These are phyloP conservation scores for Microctonus aethiopoides DNA, from an alignment of 2,888 invertebrate genomes.

Conservation along the genomic window DNA sequence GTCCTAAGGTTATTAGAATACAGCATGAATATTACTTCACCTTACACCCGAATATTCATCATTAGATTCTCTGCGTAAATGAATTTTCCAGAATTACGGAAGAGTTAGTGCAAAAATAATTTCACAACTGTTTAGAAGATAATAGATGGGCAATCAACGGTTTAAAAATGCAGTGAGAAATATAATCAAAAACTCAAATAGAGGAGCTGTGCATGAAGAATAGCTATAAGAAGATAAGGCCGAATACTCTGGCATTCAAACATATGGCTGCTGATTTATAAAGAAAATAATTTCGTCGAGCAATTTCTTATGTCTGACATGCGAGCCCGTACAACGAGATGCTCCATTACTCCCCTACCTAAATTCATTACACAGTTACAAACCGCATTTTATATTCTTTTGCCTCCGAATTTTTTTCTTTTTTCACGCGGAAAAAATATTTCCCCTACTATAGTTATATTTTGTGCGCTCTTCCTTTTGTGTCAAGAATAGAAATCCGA, in stretches of 20 bases:
- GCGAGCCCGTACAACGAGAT: conserved; percentile 36
- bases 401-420: conserved; percentile 16
- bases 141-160: neutral
- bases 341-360: conserved; percentile 42
- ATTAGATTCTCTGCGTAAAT: too few relatives aligned
- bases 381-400: conserved; percentile 19
- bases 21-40: too few relatives aligned
- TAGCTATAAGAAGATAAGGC: conserved; percentile 45
- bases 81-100: too few relatives aligned
- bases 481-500: neutral
- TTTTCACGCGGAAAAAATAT: conserved; percentile 14
- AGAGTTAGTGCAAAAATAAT: too few relatives aligned
- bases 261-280: conserved; percentile 64
- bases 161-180: neutral
- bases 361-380: conserved; percentile 55
- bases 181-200: conserved; percentile 4
- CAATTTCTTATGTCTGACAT: conserved; percentile 56
- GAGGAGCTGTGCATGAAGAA: conserved; percentile 31
- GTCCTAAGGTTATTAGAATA: too few relatives aligned
- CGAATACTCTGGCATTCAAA: conserved; percentile 45
- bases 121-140: neutral
- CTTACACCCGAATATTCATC: too few relatives aligned
- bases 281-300: conserved; percentile 62
- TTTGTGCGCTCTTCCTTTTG: neutral
- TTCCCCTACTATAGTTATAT: neutral